A percentile compares a stretch with the other conserved stretches of the same genome.
These are phyloP conservation scores for Phalangium opilio DNA, from an alignment of 2,888 invertebrate genomes.

Conservation along the genomic window DNA sequence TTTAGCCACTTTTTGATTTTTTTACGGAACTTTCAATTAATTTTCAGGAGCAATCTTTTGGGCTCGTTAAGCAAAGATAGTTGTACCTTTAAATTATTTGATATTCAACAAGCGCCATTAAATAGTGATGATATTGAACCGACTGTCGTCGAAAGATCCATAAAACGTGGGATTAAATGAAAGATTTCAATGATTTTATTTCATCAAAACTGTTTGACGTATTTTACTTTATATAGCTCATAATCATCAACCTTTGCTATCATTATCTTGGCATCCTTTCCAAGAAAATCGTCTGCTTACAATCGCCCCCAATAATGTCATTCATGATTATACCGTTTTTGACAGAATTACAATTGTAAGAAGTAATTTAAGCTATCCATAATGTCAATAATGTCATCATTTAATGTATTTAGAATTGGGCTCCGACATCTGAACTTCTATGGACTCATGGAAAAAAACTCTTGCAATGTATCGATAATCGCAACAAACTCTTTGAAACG, in stretches of 20 bases:
- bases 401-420: constrained; percentile 45
- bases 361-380: constrained; percentile 4
- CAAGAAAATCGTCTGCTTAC: constrained; percentile 61
- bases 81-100: constrained; percentile 59
- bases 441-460: constrained; percentile 58
- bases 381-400: no score
- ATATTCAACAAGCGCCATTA: constrained; percentile 54
- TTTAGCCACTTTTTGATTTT: background rate
- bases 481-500: constrained; percentile 37
- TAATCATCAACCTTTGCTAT: constrained; percentile 38
- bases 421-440: constrained; percentile 50
- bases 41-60: constrained; percentile 49
- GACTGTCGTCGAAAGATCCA: constrained; percentile 52
- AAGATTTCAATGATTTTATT: no score
- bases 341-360: constrained; percentile 55
- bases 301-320: constrained; percentile 43
- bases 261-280: constrained; percentile 74
- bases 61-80: constrained; percentile 67
- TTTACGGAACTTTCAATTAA: background rate
- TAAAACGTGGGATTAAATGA: constrained; percentile 22
- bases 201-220: no score
- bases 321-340: constrained; percentile 58
- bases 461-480: constrained; percentile 43
- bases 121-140: constrained; percentile 56
- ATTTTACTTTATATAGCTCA: constrained; percentile 24